Evolutionary conservation across 2,113 vertebrate species (phyloP).

Genomic region (Takifugu flavidus): DNA sequence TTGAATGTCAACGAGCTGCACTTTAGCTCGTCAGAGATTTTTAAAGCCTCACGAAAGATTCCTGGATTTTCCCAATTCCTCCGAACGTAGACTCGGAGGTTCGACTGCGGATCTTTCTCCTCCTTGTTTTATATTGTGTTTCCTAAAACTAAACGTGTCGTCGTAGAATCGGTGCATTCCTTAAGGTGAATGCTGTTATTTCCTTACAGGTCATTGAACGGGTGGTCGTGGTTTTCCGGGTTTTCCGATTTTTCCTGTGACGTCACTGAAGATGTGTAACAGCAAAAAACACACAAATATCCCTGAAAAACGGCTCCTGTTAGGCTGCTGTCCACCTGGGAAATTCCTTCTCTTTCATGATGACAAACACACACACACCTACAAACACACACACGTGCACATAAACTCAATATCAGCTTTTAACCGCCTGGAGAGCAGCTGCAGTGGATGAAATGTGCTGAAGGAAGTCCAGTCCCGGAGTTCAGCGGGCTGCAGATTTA

Average conservation of each 20-base stretch:
- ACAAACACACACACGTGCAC: not conserved
- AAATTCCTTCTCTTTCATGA: conserved; percentile 32
- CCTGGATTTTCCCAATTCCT: not conserved
- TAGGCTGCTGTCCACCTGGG: conserved; percentile 31
- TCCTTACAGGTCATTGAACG: too few relatives aligned
- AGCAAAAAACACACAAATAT: conserved; percentile 18
- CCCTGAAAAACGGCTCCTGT: conserved; percentile 31
- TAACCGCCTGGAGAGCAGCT: conserved; percentile 32
- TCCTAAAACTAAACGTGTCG: too few relatives aligned
- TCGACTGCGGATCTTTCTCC: too few relatives aligned
- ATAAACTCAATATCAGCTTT: conserved; percentile 42
- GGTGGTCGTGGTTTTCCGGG: too few relatives aligned
- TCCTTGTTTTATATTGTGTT: too few relatives aligned
- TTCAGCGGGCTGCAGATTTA: not conserved
- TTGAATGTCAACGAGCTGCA: too few relatives aligned
- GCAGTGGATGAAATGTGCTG: conserved; percentile 5
- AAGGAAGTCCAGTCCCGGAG: too few relatives aligned
- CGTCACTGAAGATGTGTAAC: conserved; percentile 30
- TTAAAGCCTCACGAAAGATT: not conserved
- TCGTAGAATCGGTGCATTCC: too few relatives aligned
- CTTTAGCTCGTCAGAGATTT: too few relatives aligned
- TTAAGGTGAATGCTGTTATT: too few relatives aligned
- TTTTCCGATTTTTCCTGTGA: too few relatives aligned
- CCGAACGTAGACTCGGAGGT: too few relatives aligned
- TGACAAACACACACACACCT: conserved; percentile 14